These are phyloP conservation scores for Bambusicola thoracicus DNA, from an alignment of 2,113 vertebrate species.

Conservation along the genomic window DNA sequence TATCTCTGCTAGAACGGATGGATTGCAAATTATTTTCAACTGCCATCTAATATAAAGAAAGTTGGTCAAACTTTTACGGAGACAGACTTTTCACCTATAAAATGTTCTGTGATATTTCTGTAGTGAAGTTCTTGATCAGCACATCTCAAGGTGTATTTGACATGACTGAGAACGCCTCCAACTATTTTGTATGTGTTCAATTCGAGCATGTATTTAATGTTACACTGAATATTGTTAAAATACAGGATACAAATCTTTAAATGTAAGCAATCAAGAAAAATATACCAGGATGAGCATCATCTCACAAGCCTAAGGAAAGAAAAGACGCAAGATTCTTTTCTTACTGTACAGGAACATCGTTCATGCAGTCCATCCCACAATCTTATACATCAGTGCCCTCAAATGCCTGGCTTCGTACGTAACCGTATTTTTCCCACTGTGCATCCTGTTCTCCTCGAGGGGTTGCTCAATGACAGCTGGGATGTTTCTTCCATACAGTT, in stretches of 20 bases:
- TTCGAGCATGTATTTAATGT: not conserved
- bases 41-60: not conserved
- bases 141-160: not conserved
- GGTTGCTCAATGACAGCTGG: constrained; percentile 92
- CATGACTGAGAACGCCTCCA: not conserved
- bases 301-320: not conserved
- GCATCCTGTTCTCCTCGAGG: constrained; percentile 87
- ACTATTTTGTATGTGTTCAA: not conserved
- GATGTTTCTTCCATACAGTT: constrained; percentile 87
- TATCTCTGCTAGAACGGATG: not conserved
- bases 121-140: not conserved
- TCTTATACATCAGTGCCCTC: constrained; percentile 91
- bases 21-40: not conserved
- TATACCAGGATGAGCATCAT: not conserved
- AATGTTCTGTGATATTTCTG: not conserved
- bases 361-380: constrained; percentile 88
- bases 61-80: not conserved
- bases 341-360: not conserved
- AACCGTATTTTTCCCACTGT: constrained; percentile 92
- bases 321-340: not conserved
- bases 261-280: not conserved
- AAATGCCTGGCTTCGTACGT: constrained; percentile 92
- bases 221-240: not conserved
- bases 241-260: not conserved
- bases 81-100: not conserved